A percentile compares a stretch with the other conserved stretches of the same genome.
Conservation (phyloP, 1,140 invertebrate genomes). For the Temnothorax curvispinosus region DNA sequence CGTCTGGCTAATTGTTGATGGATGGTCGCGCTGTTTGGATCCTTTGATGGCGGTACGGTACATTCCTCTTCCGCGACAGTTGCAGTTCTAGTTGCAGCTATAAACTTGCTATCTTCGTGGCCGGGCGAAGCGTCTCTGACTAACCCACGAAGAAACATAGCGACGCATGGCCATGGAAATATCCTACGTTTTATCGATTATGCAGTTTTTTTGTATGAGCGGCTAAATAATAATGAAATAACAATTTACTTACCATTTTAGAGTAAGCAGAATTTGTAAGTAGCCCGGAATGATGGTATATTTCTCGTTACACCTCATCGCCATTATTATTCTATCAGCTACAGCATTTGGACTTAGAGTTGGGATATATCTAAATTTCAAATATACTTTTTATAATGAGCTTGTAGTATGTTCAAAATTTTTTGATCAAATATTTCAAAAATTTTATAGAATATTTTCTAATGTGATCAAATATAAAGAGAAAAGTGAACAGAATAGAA, state of each 20-base stretch:
- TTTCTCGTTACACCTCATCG: conserved; percentile 93
- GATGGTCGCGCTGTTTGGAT: conserved; percentile 74
- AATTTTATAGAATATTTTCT: background rate
- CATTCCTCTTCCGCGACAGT: conserved; percentile 25
- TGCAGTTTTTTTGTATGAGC: background rate
- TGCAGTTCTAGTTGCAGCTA: background rate
- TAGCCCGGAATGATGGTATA: conserved; percentile 92
- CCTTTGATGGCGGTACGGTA: conserved; percentile 74
- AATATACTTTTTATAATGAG: background rate
- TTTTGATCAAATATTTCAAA: background rate
- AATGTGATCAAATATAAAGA: background rate
- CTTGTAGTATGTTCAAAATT: background rate
- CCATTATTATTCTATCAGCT: conserved; percentile 92
- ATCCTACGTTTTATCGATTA: conserved; percentile 84
- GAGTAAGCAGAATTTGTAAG: conserved; percentile 88
- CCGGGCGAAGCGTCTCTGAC: conserved; percentile 88
- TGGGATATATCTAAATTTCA: conserved; percentile 89
- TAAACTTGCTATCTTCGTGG: background rate
- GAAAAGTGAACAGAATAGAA: background rate
- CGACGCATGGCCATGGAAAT: conserved; percentile 89
- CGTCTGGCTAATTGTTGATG: conserved; percentile 83
- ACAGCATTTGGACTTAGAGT: conserved; percentile 95
- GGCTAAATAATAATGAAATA: background rate
- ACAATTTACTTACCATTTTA: conserved; percentile 89
- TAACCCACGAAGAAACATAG: conserved; percentile 88